These are phyloP conservation scores for Blennius ocellaris DNA, from an alignment of 2,113 vertebrate genomes.

Conservation along the genomic window DNA sequence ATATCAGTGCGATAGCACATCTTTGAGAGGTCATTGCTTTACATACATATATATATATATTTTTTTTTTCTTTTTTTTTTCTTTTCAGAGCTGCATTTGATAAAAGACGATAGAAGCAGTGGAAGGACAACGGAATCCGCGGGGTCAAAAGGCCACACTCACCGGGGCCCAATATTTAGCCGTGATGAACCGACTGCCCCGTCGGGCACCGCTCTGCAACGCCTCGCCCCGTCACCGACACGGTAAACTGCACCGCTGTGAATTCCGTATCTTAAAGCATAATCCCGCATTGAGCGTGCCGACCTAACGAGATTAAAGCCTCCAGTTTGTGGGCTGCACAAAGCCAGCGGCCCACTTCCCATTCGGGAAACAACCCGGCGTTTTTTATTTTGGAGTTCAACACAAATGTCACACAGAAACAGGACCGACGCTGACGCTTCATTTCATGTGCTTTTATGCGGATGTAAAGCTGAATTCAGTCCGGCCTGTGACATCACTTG, in stretches of 20 bases:
- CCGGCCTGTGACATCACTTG: too few relatives aligned
- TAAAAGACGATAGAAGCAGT: constrained; percentile 4
- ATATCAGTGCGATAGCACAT: too few relatives aligned
- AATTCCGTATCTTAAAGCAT: constrained; percentile 38
- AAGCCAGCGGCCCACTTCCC: constrained; percentile 26
- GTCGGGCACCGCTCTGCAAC: constrained; percentile 27
- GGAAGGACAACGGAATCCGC: neutral
- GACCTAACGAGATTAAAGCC: constrained; percentile 61
- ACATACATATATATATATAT: too few relatives aligned
- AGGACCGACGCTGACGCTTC: too few relatives aligned
- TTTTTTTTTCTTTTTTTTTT: too few relatives aligned
- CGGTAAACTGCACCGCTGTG: constrained; percentile 27
- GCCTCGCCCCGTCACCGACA: constrained; percentile 7
- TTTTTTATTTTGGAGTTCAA: constrained; percentile 4
- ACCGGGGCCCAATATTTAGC: neutral
- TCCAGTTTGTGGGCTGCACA: constrained; percentile 21
- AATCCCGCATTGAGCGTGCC: constrained; percentile 43
- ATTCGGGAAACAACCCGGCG: constrained; percentile 11
- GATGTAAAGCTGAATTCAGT: too few relatives aligned
- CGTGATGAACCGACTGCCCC: constrained; percentile 14
- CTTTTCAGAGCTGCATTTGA: too few relatives aligned
- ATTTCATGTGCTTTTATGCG: too few relatives aligned
- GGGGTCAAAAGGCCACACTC: constrained; percentile 26
- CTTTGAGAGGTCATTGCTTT: too few relatives aligned
- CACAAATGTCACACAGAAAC: neutral